Base-by-base conservation (phyloP, 2,797 vertebrate species). In the Cynodonichthys magdalenae region DNA sequence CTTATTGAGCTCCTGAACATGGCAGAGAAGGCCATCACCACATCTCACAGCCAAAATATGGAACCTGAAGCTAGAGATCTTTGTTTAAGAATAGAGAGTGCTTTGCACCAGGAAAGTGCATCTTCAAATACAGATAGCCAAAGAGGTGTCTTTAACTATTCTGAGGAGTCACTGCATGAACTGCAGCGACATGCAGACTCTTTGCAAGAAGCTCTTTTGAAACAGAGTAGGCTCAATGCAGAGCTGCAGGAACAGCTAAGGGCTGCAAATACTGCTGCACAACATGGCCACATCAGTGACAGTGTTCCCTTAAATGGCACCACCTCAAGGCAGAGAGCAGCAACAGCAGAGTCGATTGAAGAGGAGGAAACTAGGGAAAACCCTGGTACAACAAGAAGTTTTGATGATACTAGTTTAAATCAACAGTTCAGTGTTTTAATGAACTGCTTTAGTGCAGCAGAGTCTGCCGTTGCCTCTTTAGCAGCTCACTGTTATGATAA, bases 401-500 rank as follows among this genome's bases (percentile, higher is more conserved):
- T 55, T 58, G 69, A 58, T 54, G 17, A 66, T 48, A 48, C 42
- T 4, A 4, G 4, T 50, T 54, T 67, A 49, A 69, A 67, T 73
- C 71, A 66, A 45, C 59, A 84, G 53, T 75, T 51, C 18, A 66
- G 69, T 14, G 64, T 82, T 70, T 63, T 94, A 2, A 66, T 65
- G 12, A 87, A 89, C 54, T 94, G 91, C 56, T 78, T 94, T 1
- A 75, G 42, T 69, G 89, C 92, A 60, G 77, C 86, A 20, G 89
- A 93, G 71, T 83, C 82, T 14, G 82, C 85, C 0, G 53, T 93
- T 4, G 69, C 89, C 24, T 91, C 91, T 52, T 71, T 94, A 46
- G 64, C 83, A 19, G 84, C 74, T 15, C 78, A 86, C 67, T 89
- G 82, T 52, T 75, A 75, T 57, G 77, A 79, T n/a, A 53, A 34